Evolutionary conservation across 37 sponge, comb jelly and placozoan genomes (phyloP).

Genomic region (Ephydatia muelleri): DNA sequence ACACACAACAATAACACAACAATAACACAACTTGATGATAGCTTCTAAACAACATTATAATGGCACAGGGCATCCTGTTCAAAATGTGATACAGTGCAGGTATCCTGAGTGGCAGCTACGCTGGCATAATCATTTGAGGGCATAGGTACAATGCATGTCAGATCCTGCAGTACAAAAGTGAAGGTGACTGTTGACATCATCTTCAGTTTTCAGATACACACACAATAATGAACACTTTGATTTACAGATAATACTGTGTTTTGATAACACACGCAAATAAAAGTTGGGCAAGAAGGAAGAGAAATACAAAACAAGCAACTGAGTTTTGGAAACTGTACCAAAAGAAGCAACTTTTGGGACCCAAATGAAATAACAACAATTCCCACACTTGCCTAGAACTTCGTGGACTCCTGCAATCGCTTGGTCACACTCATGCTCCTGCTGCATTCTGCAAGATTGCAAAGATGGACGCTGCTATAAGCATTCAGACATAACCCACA

Average conservation of each 20-base stretch:
- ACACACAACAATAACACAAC: constrained; percentile 3
- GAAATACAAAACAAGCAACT: neutral
- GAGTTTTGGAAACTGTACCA: neutral
- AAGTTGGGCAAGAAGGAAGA: neutral
- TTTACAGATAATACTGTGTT: neutral
- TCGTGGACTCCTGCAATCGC: neutral
- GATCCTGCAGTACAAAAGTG: neutral
- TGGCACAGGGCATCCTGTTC: neutral
- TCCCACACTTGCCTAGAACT: neutral
- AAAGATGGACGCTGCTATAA: neutral
- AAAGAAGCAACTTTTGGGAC: neutral
- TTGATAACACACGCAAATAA: neutral
- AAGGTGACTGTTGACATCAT: neutral
- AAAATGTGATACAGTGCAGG: neutral
- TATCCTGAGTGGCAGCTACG: too few relatives aligned
- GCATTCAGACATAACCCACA: neutral
- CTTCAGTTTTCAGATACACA: neutral
- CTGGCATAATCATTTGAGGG: neutral
- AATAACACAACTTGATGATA: neutral
- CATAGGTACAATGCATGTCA: neutral
- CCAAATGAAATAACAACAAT: neutral
- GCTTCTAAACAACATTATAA: neutral
- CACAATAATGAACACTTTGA: neutral
- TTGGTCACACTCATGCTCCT: neutral
- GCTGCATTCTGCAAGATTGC: neutral